phyloP scores from a whole-genome alignment of 2,888 invertebrate genomes.

The Cephus nigrinus region DNA sequence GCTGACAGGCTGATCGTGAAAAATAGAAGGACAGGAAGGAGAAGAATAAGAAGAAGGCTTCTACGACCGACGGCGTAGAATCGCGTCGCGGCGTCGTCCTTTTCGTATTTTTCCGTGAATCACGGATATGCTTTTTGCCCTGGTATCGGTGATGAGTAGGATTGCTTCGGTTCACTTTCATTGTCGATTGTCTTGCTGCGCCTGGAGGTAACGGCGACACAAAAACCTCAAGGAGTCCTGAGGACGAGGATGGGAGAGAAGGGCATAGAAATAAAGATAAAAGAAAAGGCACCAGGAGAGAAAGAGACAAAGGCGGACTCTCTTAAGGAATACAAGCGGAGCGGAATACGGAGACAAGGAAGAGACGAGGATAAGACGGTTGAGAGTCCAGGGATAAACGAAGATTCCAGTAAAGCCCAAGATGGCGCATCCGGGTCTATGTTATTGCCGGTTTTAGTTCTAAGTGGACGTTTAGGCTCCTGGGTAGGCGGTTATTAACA shows the following conservation, averaged over 20 bases:
- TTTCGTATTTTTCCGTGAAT: slow-evolving; percentile 8
- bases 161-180: slow-evolving; percentile 9
- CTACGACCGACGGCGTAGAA: not conserved
- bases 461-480: not conserved
- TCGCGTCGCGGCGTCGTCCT: not conserved
- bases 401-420: not conserved
- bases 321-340: not conserved
- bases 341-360: not conserved
- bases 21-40: not conserved
- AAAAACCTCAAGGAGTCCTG: not conserved
- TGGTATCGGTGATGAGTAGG: slow-evolving; percentile 2
- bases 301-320: not conserved
- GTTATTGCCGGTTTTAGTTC: not conserved
- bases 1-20: not conserved
- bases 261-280: not conserved
- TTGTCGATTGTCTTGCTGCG: slow-evolving; percentile 13
- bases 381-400: not conserved
- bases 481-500: not conserved
- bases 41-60: not conserved
- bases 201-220: not conserved
- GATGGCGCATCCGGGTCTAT: not conserved
- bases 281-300: not conserved
- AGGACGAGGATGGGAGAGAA: not conserved
- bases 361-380: not conserved
- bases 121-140: slow-evolving; percentile 14